Evolutionary conservation across 2,888 invertebrate genomes (phyloP).

Genomic region (Fragum whitleyi): DNA sequence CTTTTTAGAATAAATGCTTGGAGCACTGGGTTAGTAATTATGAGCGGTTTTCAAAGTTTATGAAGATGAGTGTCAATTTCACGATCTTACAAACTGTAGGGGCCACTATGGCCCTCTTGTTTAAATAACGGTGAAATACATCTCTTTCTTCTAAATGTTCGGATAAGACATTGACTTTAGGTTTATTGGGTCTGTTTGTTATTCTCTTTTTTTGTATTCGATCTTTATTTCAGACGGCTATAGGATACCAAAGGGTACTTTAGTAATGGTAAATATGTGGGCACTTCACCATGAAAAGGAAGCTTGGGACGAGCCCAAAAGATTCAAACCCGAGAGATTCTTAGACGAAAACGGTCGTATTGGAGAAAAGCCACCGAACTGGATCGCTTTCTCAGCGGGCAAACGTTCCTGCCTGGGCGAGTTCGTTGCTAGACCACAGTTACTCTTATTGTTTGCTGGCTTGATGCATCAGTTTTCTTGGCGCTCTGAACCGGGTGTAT

Average conservation of each 20-base stretch:
- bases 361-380: conserved; percentile 64
- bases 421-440: conserved; percentile 73
- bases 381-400: conserved; percentile 59
- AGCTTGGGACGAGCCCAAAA: conserved; percentile 70
- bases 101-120: no score
- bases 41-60: no score
- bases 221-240: conserved; percentile 1
- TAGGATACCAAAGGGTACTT: conserved; percentile 54
- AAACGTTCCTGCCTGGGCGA: conserved; percentile 66
- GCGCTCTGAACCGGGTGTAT: not conserved
- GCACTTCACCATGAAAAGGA: conserved; percentile 72
- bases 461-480: conserved; percentile 1
- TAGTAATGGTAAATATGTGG: conserved; percentile 71
- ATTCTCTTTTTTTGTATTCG: no score
- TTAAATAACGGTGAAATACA: no score
- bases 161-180: no score
- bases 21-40: no score
- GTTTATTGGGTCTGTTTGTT: no score
- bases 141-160: no score
- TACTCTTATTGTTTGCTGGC: conserved; percentile 65
- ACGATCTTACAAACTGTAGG: no score
- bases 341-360: conserved; percentile 66
- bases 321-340: conserved; percentile 76
- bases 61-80: no score
- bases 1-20: no score